Percentiles rank a stretch among this genome's conserved stretches.
phyloP scores from a whole-genome alignment of 2,797 vertebrate species.

The Poliocrania exsul region DNA sequence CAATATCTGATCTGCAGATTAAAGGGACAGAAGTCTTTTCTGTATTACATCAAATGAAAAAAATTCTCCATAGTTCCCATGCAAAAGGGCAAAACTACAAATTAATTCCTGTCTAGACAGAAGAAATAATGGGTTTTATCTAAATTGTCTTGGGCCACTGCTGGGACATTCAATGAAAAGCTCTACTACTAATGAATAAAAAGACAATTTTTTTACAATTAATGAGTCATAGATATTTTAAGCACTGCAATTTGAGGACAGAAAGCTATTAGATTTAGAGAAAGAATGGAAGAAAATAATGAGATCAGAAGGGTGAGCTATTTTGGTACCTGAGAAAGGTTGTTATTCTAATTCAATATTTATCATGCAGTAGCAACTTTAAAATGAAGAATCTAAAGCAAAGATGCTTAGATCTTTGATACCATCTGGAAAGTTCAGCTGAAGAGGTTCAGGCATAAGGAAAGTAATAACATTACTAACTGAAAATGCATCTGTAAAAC shows the following conservation, averaged over 20 bases:
- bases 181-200: slow-evolving; percentile 57
- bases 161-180: slow-evolving; percentile 27
- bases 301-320: slow-evolving; percentile 48
- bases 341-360: slow-evolving; percentile 52
- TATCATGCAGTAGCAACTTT: slow-evolving; percentile 11
- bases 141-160: slow-evolving; percentile 41
- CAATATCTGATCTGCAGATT: not conserved
- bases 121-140: slow-evolving; percentile 42
- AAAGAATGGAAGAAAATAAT: slow-evolving; percentile 54
- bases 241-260: not conserved
- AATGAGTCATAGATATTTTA: slow-evolving; percentile 59
- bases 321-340: slow-evolving; percentile 50
- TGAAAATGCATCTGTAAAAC: slow-evolving; percentile 24
- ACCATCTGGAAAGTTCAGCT: slow-evolving; percentile 33
- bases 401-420: slow-evolving; percentile 7
- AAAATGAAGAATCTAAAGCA: slow-evolving; percentile 30
- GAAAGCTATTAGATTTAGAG: slow-evolving; percentile 42
- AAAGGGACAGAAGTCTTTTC: slow-evolving; percentile 2
- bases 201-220: slow-evolving; percentile 29
- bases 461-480: slow-evolving; percentile 30
- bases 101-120: slow-evolving; percentile 50
- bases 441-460: not conserved
- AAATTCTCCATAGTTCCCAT: not conserved
- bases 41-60: slow-evolving; percentile 1
- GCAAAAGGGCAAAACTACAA: slow-evolving; percentile 34